These are phyloP conservation scores for Bovichtus variegatus DNA, from an alignment of 2,797 vertebrate genomes.

Conservation along the genomic window DNA sequence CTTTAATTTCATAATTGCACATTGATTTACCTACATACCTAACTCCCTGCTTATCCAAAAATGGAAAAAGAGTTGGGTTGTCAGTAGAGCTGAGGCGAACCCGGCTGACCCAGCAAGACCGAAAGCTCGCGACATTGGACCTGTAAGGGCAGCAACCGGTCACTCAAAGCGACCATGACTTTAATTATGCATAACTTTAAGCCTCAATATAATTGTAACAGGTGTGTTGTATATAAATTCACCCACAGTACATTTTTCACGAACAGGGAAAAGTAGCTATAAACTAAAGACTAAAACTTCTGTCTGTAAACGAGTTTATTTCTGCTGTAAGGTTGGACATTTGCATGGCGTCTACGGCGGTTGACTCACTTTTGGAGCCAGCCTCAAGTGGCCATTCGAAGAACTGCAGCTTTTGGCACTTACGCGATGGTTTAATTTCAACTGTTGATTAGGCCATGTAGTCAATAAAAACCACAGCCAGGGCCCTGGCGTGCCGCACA, in stretches of 20 bases:
- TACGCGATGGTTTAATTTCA: not conserved
- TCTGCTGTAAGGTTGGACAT: not conserved
- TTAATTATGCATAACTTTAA: no score
- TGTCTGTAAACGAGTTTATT: not conserved
- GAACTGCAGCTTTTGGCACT: not conserved
- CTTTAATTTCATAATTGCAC: no score
- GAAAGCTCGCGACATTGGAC: no score
- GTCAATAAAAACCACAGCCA: slow-evolving; percentile 72
- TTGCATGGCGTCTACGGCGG: not conserved
- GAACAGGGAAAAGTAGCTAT: not conserved
- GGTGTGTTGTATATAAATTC: not conserved
- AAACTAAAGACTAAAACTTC: not conserved
- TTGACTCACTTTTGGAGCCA: not conserved
- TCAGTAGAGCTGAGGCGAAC: no score
- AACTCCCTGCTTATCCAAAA: no score
- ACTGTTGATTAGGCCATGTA: slow-evolving; percentile 70
- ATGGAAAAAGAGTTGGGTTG: no score
- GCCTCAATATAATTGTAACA: not conserved
- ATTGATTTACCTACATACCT: no score
- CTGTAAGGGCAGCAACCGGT: no score
- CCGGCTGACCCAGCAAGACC: no score
- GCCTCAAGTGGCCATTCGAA: not conserved
- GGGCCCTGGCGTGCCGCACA: slow-evolving; percentile 46
- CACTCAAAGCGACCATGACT: no score
- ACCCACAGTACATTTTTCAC: not conserved